These are phyloP conservation scores for Melanotaenia parkinsoni DNA, from an alignment of 2,797 vertebrate species.

Conservation along the genomic window DNA sequence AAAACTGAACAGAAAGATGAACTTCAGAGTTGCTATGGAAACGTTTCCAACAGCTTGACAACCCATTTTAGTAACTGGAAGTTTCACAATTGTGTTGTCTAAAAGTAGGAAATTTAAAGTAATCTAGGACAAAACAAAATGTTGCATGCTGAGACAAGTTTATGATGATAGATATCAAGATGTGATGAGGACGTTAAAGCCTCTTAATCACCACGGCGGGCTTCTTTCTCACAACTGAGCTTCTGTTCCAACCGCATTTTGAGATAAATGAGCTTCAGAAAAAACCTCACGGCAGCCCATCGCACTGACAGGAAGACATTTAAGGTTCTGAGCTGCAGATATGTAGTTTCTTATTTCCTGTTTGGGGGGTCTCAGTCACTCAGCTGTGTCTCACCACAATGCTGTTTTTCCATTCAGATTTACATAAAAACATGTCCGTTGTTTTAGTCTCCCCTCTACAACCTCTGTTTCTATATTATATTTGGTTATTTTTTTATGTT, in stretches of 20 bases:
- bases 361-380: slow-evolving; percentile 28
- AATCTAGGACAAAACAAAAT: slow-evolving; percentile 1
- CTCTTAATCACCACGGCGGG: slow-evolving; percentile 15
- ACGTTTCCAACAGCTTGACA: too few relatives aligned
- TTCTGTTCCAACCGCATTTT: slow-evolving; percentile 58
- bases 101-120: slow-evolving; percentile 20
- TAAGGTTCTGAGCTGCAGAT: neutral
- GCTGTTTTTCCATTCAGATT: slow-evolving; percentile 34
- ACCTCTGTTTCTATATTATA: neutral
- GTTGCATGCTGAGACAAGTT: slow-evolving; percentile 9
- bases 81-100: neutral
- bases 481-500: neutral
- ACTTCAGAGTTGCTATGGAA: neutral
- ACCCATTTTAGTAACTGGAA: neutral
- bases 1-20: neutral
- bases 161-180: slow-evolving; percentile 10
- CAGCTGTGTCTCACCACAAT: neutral
- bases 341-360: slow-evolving; percentile 54
- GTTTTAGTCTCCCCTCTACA: neutral
- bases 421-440: neutral
- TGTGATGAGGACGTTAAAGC: slow-evolving; percentile 16
- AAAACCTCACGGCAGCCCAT: slow-evolving; percentile 50
- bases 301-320: slow-evolving; percentile 60
- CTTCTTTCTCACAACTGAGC: slow-evolving; percentile 1
- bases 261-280: slow-evolving; percentile 30